Base-by-base conservation (phyloP, 2,797 vertebrate genomes). In the Cercopithecus petaurista region DNA sequence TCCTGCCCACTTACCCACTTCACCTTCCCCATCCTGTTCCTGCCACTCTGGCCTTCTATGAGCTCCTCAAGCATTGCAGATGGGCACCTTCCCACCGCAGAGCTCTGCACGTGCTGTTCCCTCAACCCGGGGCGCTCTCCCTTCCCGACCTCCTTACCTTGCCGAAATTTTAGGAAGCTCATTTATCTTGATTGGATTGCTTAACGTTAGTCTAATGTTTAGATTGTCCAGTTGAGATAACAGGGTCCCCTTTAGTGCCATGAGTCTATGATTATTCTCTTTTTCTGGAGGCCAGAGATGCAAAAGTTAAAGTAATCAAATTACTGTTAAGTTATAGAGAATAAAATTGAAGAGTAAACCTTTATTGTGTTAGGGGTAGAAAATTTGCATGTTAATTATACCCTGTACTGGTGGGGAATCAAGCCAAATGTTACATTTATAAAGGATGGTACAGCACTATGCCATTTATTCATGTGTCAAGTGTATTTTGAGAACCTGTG, bases 281-380 rank as follows among this genome's bases (percentile, higher is more conserved):
- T 52, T 73, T 76, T 28, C 28, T 72, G 48, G 57, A 75, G 43
- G 12, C 43, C 19, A 15, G 59, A 88, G n/a, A 70, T 39, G 12
- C 5, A 39, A 33, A 28, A 73, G 57, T 61, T 88, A 41, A 92
- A 84, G 19, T n/a, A 36, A 76, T 92, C 46, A 80, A 86, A 87
- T 61, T 76, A 50, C 26, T 90, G 46, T 73, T 81, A 59, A 79
- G 46, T 83, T 84, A 17, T 85, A 80, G 59, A 83, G 61, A 93
- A 36, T 61, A 88, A 48, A 7, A 88, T 64, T 11, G 5, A 21
- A 24, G 19, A 61, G 12, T 19, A 61, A 95, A 39, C 2, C 0
- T 85, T 83, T n/a, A 50, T 9, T 48, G 8, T 64, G 17, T 88
- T 76, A 33, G 46, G 76, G 83, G 67, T 26, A 52, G 43, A 88